Evolutionary conservation across 2,113 vertebrate species (phyloP).

Genomic region (Catharus bicknelli): DNA sequence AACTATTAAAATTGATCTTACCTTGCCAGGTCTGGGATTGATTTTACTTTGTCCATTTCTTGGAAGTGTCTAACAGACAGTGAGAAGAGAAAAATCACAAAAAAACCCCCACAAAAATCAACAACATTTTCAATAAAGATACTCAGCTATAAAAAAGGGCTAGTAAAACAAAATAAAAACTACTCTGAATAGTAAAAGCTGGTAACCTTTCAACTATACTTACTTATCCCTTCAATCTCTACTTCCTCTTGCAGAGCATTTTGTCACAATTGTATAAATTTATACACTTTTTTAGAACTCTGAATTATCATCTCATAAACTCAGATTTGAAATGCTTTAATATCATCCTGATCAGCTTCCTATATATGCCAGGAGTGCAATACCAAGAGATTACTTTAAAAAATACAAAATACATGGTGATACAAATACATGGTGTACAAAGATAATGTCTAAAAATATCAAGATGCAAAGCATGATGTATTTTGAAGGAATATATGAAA

Average conservation of each 20-base stretch:
- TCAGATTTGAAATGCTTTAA: background rate
- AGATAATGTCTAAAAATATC: background rate
- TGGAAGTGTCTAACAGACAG: conserved; percentile 64
- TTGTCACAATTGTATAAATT: background rate
- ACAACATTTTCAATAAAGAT: background rate
- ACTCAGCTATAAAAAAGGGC: background rate
- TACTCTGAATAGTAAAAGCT: background rate
- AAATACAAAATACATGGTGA: background rate
- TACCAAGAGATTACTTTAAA: background rate
- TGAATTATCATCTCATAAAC: background rate
- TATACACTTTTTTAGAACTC: background rate
- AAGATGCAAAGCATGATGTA: background rate
- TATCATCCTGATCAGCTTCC: background rate
- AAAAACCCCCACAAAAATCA: background rate
- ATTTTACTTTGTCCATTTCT: conserved; percentile 74
- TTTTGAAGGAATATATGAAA: background rate
- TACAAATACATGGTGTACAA: background rate
- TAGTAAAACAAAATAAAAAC: background rate
- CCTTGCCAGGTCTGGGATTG: conserved; percentile 92
- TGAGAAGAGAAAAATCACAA: conserved; percentile 31
- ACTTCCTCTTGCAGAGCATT: background rate
- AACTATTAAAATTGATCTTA: conserved; percentile 49
- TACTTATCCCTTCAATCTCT: background rate
- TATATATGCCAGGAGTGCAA: background rate
- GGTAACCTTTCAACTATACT: background rate